phyloP scores from a whole-genome alignment of 2,113 vertebrate species.

The Eretmochelys imbricata region DNA sequence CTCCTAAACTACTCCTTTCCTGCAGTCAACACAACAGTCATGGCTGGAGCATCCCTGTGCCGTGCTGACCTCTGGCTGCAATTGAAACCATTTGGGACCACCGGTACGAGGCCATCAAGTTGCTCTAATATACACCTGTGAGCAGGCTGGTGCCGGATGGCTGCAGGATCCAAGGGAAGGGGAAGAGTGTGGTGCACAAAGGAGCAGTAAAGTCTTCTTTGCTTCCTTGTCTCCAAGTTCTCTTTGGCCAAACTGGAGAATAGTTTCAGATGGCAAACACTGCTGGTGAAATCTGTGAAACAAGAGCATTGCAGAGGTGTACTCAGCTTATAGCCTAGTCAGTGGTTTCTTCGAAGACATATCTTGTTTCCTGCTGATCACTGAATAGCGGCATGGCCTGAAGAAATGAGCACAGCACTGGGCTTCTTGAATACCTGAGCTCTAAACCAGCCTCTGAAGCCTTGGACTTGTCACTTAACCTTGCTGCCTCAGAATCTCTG shows the following conservation, averaged over 20 bases:
- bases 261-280: not conserved
- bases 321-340: not conserved
- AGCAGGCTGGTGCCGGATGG: too few species aligned
- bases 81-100: not conserved
- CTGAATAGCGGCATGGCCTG: not conserved
- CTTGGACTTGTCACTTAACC: conserved; percentile 60
- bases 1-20: not conserved
- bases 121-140: not conserved
- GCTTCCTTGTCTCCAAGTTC: not conserved
- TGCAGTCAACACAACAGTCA: not conserved
- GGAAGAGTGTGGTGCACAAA: not conserved
- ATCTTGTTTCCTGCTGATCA: not conserved
- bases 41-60: not conserved
- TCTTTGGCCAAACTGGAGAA: not conserved
- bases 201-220: too few species aligned
- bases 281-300: accelerated
- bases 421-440: not conserved
- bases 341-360: not conserved
- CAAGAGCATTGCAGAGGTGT: accelerated
- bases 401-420: not conserved
- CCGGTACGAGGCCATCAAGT: not conserved
- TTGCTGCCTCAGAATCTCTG: conserved; percentile 41
- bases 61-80: not conserved
- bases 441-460: conserved; percentile 16
- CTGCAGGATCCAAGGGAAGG: too few species aligned